phyloP scores from a whole-genome alignment of 2,113 vertebrate species.

The Dermatemys mawii region DNA sequence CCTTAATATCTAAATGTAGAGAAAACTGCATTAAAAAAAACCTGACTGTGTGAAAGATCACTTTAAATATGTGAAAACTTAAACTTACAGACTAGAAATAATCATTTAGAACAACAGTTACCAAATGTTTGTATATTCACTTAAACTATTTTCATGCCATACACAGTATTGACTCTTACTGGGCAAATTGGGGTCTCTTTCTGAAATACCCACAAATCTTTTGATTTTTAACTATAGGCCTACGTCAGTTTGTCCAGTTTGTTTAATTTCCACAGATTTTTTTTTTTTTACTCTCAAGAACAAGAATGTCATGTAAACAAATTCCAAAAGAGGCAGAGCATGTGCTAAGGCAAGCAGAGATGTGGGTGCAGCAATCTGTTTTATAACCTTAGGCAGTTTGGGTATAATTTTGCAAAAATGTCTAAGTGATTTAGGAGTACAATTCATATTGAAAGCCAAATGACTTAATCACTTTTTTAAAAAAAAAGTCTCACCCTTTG shows the following conservation, averaged over 20 bases:
- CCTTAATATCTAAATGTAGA: neutral
- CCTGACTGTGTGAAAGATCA: neutral
- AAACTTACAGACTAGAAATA: neutral
- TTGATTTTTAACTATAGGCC: neutral
- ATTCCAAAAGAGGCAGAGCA: neutral
- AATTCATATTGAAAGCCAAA: neutral
- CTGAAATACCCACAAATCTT: neutral
- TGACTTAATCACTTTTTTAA: neutral
- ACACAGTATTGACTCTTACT: neutral
- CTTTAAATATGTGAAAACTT: neutral
- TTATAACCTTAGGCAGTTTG: neutral
- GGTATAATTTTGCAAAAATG: rapidly evolving
- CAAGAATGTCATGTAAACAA: neutral
- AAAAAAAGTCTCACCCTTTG: neutral
- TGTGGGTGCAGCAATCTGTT: neutral
- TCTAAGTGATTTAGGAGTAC: neutral
- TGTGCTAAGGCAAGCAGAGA: neutral
- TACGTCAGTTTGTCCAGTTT: neutral
- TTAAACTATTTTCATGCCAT: neutral
- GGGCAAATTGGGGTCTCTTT: neutral
- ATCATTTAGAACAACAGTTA: neutral
- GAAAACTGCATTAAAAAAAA: neutral
- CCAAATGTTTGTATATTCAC: neutral
- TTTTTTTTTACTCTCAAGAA: too few species aligned
- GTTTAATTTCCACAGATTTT: too few species aligned